Conservation (phyloP, 2,888 invertebrate genomes). For the Molorchus minor region DNA sequence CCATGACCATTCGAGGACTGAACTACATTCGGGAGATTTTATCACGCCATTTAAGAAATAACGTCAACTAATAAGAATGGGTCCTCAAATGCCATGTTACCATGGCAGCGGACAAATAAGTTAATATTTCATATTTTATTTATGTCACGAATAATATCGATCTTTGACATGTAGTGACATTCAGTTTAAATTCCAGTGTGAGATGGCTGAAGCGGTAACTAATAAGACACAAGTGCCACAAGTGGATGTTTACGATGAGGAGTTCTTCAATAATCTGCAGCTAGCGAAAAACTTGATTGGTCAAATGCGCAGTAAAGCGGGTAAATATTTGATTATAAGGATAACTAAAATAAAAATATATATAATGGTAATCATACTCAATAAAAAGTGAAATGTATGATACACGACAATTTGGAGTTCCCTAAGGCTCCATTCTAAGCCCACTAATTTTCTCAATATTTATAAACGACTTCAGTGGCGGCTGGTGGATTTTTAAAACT, state of each 20-base stretch:
- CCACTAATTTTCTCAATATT: too few species aligned
- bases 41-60: constrained; percentile 19
- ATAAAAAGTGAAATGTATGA: too few species aligned
- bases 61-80: neutral
- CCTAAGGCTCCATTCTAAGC: too few species aligned
- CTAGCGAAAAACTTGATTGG: constrained; percentile 62
- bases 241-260: constrained; percentile 63
- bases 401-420: too few species aligned
- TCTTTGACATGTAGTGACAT: constrained; percentile 28
- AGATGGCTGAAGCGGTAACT: constrained; percentile 22
- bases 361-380: too few species aligned
- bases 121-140: constrained; percentile 24
- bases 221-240: constrained; percentile 32
- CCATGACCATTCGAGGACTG: constrained; percentile 20
- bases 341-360: too few species aligned
- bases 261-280: constrained; percentile 64
- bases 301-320: constrained; percentile 59
- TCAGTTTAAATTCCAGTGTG: constrained; percentile 30
- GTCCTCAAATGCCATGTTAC: constrained; percentile 7
- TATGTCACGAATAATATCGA: constrained; percentile 29
- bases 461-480: too few species aligned
- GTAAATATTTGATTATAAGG: constrained; percentile 41
- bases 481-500: too few species aligned
- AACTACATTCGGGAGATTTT: constrained; percentile 25
- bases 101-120: constrained; percentile 22